Conservation (phyloP, 2,797 vertebrate species). For the Coracias cyanogaster region DNA sequence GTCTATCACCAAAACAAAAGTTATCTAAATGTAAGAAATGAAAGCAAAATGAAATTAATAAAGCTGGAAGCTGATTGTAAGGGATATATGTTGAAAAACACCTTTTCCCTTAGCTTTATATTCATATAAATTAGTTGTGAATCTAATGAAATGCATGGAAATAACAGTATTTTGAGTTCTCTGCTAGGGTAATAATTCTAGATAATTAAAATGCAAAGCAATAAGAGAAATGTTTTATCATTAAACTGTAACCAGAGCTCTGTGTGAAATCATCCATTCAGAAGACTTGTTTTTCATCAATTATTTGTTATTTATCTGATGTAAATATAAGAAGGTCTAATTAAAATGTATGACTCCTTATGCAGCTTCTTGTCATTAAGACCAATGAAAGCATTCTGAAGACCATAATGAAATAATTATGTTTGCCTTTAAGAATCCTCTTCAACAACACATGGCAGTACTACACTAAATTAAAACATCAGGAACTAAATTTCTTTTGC, state of each 20-base stretch:
- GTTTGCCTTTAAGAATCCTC: conserved; percentile 84
- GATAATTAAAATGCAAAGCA: conserved; percentile 79
- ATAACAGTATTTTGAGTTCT: conserved; percentile 29
- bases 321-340: conserved; percentile 80
- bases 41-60: conserved; percentile 20
- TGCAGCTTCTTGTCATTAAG: conserved; percentile 79
- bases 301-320: conserved; percentile 85
- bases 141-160: conserved; percentile 59
- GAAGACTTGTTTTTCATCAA: conserved; percentile 79
- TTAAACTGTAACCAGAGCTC: conserved; percentile 77
- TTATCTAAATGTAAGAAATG: neutral
- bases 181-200: conserved; percentile 46
- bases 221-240: conserved; percentile 74
- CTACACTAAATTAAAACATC: conserved; percentile 84
- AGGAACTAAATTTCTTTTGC: conserved; percentile 84
- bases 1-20: neutral
- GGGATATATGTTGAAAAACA: neutral
- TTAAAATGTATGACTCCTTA: conserved; percentile 81
- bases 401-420: conserved; percentile 86
- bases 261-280: conserved; percentile 77
- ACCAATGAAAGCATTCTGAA: conserved; percentile 79
- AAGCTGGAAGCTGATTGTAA: neutral
- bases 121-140: neutral
- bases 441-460: conserved; percentile 79
- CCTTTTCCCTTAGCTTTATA: conserved; percentile 17